phyloP scores from a whole-genome alignment of 2,888 invertebrate species.

The Spilarctia lutea region DNA sequence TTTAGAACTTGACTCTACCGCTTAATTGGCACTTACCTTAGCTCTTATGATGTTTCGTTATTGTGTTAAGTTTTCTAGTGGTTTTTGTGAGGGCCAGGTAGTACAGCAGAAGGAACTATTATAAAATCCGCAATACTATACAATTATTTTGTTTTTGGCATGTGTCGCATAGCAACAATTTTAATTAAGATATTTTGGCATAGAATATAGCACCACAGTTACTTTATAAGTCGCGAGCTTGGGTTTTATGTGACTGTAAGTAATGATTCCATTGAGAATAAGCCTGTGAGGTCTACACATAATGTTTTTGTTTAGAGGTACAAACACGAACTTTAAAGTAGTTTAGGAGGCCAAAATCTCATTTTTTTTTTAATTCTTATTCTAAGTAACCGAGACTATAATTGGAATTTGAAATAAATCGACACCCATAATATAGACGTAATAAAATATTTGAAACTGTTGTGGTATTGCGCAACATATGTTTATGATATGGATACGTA shows the following conservation, averaged over 20 bases:
- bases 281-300: background rate
- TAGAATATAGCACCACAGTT: background rate
- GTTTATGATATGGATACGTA: background rate
- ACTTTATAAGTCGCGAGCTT: background rate
- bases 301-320: background rate
- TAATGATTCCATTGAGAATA: constrained; percentile 2
- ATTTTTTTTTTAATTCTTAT: background rate
- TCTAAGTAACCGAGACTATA: background rate
- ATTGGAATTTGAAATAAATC: background rate
- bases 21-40: constrained; percentile 49
- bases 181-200: background rate
- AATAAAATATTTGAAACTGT: background rate
- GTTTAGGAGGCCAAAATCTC: background rate
- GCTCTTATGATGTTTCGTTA: constrained; percentile 49
- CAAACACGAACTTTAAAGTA: background rate
- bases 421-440: background rate
- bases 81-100: constrained; percentile 9
- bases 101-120: background rate
- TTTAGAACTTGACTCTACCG: constrained; percentile 39
- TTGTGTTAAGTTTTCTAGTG: constrained; percentile 27
- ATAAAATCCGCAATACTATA: background rate
- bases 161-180: constrained; percentile 5
- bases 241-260: background rate
- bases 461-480: background rate
- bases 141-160: constrained; percentile 2